These are phyloP conservation scores for Stichodactyla mertensii DNA, from an alignment of 64 coral and sea anemone species.

Conservation along the genomic window DNA sequence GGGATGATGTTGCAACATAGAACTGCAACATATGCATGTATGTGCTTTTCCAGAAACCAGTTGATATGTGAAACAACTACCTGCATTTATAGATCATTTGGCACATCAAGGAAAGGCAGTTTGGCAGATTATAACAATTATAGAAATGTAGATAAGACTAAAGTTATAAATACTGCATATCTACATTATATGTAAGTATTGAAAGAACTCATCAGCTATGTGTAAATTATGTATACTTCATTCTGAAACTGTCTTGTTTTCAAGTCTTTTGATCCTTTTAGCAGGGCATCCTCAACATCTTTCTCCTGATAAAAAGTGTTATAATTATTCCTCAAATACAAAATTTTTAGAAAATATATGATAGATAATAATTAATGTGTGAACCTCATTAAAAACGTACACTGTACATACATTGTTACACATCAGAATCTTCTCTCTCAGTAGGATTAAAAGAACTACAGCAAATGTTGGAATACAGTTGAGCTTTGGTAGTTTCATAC, in stretches of 20 bases:
- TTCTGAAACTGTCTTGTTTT: constrained; percentile 61
- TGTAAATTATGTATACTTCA: constrained; percentile 24
- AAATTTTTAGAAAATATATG: not conserved
- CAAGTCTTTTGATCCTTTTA: constrained; percentile 38
- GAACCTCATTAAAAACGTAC: not conserved
- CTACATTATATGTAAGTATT: not conserved
- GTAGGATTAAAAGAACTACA: constrained; percentile 48
- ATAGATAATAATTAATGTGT: too few species aligned
- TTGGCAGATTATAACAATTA: too few species aligned
- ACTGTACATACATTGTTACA: constrained; percentile 69
- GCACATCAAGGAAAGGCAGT: too few species aligned
- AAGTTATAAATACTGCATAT: not conserved
- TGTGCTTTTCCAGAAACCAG: too few species aligned
- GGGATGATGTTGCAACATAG: too few species aligned
- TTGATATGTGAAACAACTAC: too few species aligned
- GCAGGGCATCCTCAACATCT: constrained; percentile 48
- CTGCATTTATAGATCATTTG: too few species aligned
- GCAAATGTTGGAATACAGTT: constrained; percentile 61
- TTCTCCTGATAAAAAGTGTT: constrained; percentile 27
- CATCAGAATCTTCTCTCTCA: constrained; percentile 55
- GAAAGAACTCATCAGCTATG: not conserved
- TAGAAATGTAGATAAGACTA: too few species aligned
- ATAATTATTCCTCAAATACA: not conserved
- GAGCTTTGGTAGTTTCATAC: constrained; percentile 49
- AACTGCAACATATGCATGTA: too few species aligned